These are phyloP conservation scores for Trialeurodes vaporariorum DNA, from an alignment of 1,140 invertebrate species.

Conservation along the genomic window DNA sequence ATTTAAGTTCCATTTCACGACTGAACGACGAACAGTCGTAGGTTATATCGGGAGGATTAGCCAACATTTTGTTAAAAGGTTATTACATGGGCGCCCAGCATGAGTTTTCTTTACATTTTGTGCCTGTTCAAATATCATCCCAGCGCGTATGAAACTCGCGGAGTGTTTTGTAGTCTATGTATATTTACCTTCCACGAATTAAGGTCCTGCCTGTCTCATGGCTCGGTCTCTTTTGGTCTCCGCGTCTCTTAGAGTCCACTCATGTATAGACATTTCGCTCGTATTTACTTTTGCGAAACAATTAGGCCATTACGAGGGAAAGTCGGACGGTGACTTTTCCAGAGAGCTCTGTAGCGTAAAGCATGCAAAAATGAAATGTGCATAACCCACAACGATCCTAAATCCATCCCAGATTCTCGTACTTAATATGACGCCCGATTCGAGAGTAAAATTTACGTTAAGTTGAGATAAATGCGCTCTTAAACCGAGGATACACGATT, in stretches of 20 bases:
- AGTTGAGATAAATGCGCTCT: no score
- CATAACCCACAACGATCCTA: no score
- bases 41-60: not conserved
- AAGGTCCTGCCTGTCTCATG: not conserved
- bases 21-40: not conserved
- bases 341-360: no score
- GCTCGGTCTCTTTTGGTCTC: not conserved
- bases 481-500: no score
- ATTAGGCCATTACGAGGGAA: not conserved
- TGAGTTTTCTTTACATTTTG: not conserved
- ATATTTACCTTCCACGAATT: not conserved
- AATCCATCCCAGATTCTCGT: no score
- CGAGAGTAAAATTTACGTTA: no score
- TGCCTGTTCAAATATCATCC: not conserved
- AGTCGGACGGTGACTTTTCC: no score
- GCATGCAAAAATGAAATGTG: no score
- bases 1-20: not conserved
- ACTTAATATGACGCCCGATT: no score
- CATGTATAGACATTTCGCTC: not conserved
- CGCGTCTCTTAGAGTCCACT: not conserved
- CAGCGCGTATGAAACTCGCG: not conserved
- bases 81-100: not conserved
- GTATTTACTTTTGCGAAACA: not conserved
- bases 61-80: not conserved
- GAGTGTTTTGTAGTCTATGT: not conserved